Percentiles rank a stretch among this genome's conserved stretches.
Evolutionary conservation across 2,797 vertebrate genomes (phyloP).

Genomic region (Acanthis flammea): DNA sequence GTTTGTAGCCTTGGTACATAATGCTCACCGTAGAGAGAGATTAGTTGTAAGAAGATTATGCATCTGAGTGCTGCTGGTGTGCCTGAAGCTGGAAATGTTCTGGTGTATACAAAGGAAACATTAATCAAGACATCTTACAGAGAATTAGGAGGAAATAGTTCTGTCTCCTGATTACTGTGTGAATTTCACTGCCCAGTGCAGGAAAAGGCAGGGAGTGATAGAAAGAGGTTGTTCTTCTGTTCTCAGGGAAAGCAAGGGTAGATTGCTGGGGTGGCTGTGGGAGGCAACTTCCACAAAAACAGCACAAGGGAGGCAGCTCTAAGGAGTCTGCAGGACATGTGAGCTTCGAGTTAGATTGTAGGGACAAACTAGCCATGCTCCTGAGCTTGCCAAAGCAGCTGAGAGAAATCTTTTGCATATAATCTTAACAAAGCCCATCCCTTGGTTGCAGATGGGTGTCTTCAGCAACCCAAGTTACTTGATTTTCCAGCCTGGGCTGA

Average conservation of each 20-base stretch:
- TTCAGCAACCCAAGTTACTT: not conserved
- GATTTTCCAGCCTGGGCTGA: not conserved
- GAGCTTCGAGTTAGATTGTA: not conserved
- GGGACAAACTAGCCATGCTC: not conserved
- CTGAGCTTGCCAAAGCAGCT: not conserved
- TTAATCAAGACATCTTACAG: slow-evolving; percentile 24
- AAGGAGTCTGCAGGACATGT: not conserved
- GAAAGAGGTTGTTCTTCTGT: not conserved
- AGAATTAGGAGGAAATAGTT: slow-evolving; percentile 45
- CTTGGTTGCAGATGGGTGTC: not conserved
- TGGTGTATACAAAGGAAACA: slow-evolving; percentile 19
- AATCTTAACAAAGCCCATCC: not conserved
- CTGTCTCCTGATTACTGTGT: not conserved
- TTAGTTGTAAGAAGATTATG: slow-evolving; percentile 33
- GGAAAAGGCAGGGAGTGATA: not conserved
- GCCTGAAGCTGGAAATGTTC: not conserved
- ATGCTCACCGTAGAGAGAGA: not conserved
- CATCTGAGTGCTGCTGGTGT: not conserved
- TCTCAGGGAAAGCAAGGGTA: not conserved
- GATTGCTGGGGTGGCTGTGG: not conserved
- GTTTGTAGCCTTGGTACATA: not conserved
- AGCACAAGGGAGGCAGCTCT: not conserved
- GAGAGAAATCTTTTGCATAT: not conserved
- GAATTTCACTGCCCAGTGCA: not conserved
- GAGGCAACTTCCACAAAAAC: not conserved